Percentiles rank a stretch among this genome's conserved stretches.
phyloP scores from a whole-genome alignment of 2,797 vertebrate genomes.

The Dromococcyx pavoninus region DNA sequence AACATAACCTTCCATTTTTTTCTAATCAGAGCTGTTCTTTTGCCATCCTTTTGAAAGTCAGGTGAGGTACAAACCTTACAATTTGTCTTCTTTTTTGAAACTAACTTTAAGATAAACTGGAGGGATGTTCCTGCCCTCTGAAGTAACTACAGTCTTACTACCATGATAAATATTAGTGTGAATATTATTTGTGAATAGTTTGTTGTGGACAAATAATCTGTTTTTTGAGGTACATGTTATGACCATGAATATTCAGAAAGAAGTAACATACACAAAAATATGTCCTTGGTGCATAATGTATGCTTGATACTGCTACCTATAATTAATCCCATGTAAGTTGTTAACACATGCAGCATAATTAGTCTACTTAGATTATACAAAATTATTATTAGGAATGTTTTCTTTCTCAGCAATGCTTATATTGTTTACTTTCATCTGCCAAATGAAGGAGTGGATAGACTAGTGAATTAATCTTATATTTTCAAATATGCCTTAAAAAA shows the following conservation, averaged over 20 bases:
- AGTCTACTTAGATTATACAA: neutral
- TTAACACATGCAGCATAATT: neutral
- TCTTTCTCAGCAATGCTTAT: neutral
- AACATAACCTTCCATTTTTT: neutral
- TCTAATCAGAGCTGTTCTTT: neutral
- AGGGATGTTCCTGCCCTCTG: neutral
- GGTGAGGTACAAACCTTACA: neutral
- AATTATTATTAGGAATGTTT: neutral
- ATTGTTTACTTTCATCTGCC: neutral
- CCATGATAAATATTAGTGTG: neutral
- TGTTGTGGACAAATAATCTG: neutral
- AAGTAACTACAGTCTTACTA: neutral
- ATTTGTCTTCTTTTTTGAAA: neutral
- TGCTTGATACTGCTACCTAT: neutral
- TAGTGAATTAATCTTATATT: neutral
- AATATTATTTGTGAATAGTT: neutral
- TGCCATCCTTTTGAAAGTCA: neutral
- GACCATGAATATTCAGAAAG: neutral
- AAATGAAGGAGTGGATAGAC: neutral
- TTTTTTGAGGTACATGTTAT: neutral
- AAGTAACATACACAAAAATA: neutral
- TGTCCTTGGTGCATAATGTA: neutral
- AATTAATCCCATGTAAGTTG: neutral
- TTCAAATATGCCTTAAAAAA: neutral
- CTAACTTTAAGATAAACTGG: neutral